Evolutionary conservation across 2,797 vertebrate species (phyloP), one percentile per base, ranked within the genome.

Genomic region (Manis crassicaudata): DNA sequence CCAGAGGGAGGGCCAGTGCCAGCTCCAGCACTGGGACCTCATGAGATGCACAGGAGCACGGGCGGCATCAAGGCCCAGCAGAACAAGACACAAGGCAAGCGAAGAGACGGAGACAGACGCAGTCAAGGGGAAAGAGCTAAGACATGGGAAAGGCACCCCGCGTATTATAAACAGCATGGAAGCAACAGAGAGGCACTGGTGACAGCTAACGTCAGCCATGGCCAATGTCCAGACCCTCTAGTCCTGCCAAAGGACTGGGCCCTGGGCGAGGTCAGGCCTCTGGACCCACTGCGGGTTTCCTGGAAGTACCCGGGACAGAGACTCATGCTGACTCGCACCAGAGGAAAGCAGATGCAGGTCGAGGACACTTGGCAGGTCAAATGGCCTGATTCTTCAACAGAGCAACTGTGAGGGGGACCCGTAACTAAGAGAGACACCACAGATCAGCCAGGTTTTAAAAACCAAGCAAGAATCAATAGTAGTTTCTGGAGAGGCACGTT

Each of bases 41-140:
- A 14, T 10, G 37, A 43, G 50, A 25, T 14, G 18, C 35, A 3
- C 17, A 62, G 67, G 5, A 25, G 23, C 46, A 27, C 0, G 29
- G 3, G 58, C 4, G 67, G 35, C 3, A 4, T 20, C 21, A 13
- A 32, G 21, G 21, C 29, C 1, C 7, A 27, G 68, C 40, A 13
- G 40, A 18, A 16, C 1, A 7, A 27, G 65, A 16, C 46, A 27
- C 60, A 2, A 32, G 11, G 62, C 50, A 3, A 6, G 52, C 21
- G 6, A 32, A 0, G 52, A 37, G 23, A 43, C 9, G 1, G 37
- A 17, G 32, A 8, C 0, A 1, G 10, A 16, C 4, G 7, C 5
- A 7, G 40, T 17, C 20, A 0, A 2, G 12, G 7, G 13, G 27
- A 5, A 7, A 0, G 43, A 16, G 62, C 82, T 1, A 0, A 0